Conservation (phyloP, 2,113 vertebrate genomes). For the Brienomyrus longianalis region DNA sequence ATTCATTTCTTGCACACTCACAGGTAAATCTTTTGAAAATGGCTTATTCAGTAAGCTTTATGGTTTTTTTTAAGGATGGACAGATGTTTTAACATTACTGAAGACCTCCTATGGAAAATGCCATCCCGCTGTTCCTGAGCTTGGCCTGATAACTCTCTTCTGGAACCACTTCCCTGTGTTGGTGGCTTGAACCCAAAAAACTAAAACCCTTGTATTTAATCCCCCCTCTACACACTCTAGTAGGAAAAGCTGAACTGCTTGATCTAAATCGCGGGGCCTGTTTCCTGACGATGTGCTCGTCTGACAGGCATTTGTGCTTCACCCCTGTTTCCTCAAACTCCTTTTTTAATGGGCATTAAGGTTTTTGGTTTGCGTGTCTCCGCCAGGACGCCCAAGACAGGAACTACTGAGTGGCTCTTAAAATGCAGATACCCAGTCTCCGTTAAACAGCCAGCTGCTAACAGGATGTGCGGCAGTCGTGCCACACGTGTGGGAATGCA, state of each 20-base stretch:
- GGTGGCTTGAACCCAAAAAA: neutral
- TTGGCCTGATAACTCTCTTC: neutral
- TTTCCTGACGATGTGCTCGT: neutral
- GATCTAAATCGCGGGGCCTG: neutral
- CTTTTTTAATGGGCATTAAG: neutral
- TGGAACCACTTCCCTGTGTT: neutral
- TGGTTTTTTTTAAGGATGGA: slow-evolving; percentile 6
- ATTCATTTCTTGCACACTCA: neutral
- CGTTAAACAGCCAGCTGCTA: slow-evolving; percentile 9
- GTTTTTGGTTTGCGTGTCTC: neutral
- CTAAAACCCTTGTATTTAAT: neutral
- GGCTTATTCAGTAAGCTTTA: neutral
- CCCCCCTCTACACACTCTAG: too few relatives aligned
- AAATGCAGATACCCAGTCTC: neutral
- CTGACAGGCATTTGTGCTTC: neutral
- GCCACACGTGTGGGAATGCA: neutral
- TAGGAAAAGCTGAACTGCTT: neutral
- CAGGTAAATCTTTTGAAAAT: slow-evolving; percentile 13
- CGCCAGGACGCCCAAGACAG: neutral
- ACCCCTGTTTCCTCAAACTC: neutral
- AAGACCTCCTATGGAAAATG: neutral
- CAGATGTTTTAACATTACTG: neutral
- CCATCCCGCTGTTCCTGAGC: neutral
- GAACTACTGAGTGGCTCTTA: neutral
- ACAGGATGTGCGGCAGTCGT: slow-evolving; percentile 3